Percentiles rank a stretch among this genome's conserved stretches.
Evolutionary conservation across 2,888 invertebrate genomes (phyloP).

Genomic region (Zygaena filipendulae): DNA sequence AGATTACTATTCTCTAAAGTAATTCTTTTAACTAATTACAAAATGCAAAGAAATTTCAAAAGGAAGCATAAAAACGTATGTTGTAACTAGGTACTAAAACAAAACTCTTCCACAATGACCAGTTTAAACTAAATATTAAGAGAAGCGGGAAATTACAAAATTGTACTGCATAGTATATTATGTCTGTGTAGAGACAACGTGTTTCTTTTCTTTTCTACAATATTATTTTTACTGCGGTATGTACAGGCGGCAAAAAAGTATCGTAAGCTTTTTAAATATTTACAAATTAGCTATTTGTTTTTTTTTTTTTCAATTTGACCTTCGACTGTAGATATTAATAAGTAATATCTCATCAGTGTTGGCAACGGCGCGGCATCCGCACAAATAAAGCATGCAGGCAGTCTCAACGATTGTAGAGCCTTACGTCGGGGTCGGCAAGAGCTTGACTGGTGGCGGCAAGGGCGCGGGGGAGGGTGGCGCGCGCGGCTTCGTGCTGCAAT

Average conservation of each 20-base stretch:
- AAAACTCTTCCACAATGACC: too few relatives aligned
- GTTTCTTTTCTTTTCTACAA: too few relatives aligned
- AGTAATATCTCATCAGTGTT: constrained; percentile 30
- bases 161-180: too few relatives aligned
- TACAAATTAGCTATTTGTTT: constrained; percentile 4
- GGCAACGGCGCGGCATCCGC: constrained; percentile 42
- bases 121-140: too few relatives aligned
- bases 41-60: too few relatives aligned
- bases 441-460: constrained; percentile 81
- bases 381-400: constrained; percentile 62
- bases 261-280: too few relatives aligned
- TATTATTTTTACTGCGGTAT: too few relatives aligned
- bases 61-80: too few relatives aligned
- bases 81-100: too few relatives aligned
- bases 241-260: too few relatives aligned
- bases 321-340: constrained; percentile 10
- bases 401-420: constrained; percentile 42
- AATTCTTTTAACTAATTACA: constrained; percentile 7
- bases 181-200: too few relatives aligned
- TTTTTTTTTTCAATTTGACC: constrained; percentile 8
- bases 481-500: constrained; percentile 91
- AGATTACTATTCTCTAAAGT: constrained; percentile 20
- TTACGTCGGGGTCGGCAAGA: constrained; percentile 78
- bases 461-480: constrained; percentile 83
- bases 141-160: too few relatives aligned